Percentiles rank a stretch among this genome's conserved stretches.
Evolutionary conservation across 2,113 vertebrate genomes (phyloP).

Genomic region (Orientallactaga bullata): DNA sequence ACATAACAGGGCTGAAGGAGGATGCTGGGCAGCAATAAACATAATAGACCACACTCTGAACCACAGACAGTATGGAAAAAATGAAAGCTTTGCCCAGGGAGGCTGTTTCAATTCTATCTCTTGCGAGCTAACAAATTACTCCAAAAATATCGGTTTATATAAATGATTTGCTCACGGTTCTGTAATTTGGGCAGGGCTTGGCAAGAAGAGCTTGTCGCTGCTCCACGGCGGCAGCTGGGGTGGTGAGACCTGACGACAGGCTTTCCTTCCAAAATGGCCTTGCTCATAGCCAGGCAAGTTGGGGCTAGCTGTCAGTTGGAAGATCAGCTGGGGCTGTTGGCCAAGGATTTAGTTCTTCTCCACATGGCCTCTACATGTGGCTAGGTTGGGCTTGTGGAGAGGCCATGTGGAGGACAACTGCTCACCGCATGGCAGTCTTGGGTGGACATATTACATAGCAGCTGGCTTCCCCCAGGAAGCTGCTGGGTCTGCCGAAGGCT

Average conservation of each 20-base stretch:
- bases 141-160: not conserved
- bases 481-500: not conserved
- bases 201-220: not conserved
- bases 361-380: conserved; percentile 45
- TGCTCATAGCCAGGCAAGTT: not conserved
- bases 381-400: not conserved
- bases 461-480: conserved; percentile 12
- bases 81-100: not conserved
- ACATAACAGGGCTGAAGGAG: not conserved
- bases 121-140: conserved; percentile 36
- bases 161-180: not conserved
- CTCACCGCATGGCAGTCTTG: not conserved
- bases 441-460: not conserved
- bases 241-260: not conserved
- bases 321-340: not conserved
- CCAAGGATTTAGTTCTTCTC: conserved; percentile 18
- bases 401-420: conserved; percentile 33
- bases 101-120: not conserved
- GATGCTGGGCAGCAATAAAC: not conserved
- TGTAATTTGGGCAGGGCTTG: not conserved
- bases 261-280: conserved; percentile 40
- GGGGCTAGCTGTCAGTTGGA: not conserved
- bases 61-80: not conserved
- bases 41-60: not conserved
- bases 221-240: conserved; percentile 6